Percentiles rank a stretch among this genome's conserved stretches.
Conservation (phyloP, 1,140 invertebrate species). For the Muscidifurax raptorellus region DNA sequence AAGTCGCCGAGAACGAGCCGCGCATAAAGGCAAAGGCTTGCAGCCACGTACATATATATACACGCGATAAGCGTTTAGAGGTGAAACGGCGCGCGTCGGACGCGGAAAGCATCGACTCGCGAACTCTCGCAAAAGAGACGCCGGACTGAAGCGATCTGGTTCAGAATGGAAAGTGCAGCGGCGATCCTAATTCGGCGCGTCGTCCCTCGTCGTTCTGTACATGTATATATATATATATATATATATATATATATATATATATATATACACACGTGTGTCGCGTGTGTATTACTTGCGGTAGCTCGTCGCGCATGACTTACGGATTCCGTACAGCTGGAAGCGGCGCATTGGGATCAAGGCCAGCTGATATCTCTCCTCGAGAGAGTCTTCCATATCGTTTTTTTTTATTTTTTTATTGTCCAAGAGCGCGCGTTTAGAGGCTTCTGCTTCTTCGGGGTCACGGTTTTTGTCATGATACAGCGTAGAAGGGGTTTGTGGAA, state of each 20-base stretch:
- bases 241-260: neutral
- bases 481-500: too few relatives aligned
- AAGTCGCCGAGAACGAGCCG: too few relatives aligned
- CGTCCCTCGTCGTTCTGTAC: neutral
- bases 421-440: neutral
- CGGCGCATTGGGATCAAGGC: constrained; percentile 24
- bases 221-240: neutral
- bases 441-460: neutral
- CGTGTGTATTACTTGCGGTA: constrained; percentile 25
- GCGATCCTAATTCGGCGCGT: constrained; percentile 52
- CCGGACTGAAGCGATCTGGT: constrained; percentile 51
- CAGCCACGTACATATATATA: too few relatives aligned
- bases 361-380: constrained; percentile 30
- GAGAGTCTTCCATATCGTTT: constrained; percentile 7
- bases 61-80: neutral
- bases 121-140: neutral
- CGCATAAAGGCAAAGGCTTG: neutral
- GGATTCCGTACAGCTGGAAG: neutral
- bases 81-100: neutral
- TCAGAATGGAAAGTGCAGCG: constrained; percentile 57
- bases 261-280: neutral
- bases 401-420: constrained; percentile 27
- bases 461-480: too few relatives aligned
- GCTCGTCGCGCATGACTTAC: constrained; percentile 17
- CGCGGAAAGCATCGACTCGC: neutral